Base-by-base conservation (phyloP, 2,113 vertebrate genomes). In the Dendropsophus ebraccatus region DNA sequence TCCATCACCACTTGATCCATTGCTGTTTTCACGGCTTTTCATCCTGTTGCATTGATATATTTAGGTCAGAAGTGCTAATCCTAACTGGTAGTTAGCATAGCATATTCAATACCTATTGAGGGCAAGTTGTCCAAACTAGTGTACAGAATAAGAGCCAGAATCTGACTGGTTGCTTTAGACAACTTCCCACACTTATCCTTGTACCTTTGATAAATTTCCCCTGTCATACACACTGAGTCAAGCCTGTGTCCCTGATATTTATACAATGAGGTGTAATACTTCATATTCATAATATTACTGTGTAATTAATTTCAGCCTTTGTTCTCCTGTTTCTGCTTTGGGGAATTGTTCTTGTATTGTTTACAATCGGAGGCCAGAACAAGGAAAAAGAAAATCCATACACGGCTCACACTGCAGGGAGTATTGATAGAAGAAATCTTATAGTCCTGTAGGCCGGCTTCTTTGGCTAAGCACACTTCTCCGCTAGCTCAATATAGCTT, bases 291-390 rank as follows among this genome's bases (percentile, higher is more conserved):
- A 49, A 37, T 56, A 30, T 75, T 23, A 50, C 35, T 5, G 7
- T 65, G 25, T 77, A 85, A 85, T 85, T 85, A 85, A 17, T 78
- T 80, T 69, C 23, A 30, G 65, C 35, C 35, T n/a, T 69, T 56
- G 47, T 32, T 69, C 75, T 85, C 47, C 4, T 5, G 1, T 35
- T 37, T 35, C 47, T 19, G 25, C 62, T 54, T 47, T 72, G 30
- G 84, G 50, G 75, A 80, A 72, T 86, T 72, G 37, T 21, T 67
- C 21, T 72, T 56, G 62, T 23, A 70, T 80, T 52, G 50, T 41
- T 79, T 79, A 79, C 65, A 52, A 9, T 32, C 16, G 47, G 41
- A 78, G 45, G 19, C 6, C 60, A 85, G 83, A 78, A 74, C 49
- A 56, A 58, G 25, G 47, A 79, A 67, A 70, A 45, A 47, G 19